Conservation (phyloP, 2,113 vertebrate species). For the Cheirogaleus medius region DNA sequence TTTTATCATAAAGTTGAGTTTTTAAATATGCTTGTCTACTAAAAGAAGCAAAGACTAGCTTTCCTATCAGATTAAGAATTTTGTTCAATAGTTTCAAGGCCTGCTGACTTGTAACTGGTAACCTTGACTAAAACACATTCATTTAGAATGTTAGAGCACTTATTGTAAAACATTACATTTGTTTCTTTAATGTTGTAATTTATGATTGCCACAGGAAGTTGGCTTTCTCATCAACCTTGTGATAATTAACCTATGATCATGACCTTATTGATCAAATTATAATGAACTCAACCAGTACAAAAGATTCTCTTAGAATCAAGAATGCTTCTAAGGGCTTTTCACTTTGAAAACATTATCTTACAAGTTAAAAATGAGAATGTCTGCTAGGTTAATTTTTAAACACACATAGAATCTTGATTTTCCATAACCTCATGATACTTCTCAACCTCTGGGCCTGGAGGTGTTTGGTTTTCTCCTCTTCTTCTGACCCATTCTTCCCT, state of each 20-base stretch:
- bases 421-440: not conserved
- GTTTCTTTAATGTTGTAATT: conserved; percentile 60
- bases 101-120: conserved; percentile 23
- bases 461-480: not conserved
- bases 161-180: conserved; percentile 39
- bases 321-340: conserved; percentile 38
- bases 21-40: conserved; percentile 27
- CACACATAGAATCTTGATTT: conserved; percentile 37
- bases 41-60: conserved; percentile 35
- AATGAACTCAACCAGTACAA: conserved; percentile 54
- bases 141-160: conserved; percentile 26
- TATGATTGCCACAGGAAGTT: conserved; percentile 58
- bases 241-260: conserved; percentile 59
- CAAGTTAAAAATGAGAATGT: conserved; percentile 31
- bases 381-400: conserved; percentile 58
- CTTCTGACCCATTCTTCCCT: not conserved
- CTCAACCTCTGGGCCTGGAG: not conserved
- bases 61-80: not conserved
- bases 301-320: conserved; percentile 51
- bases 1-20: conserved; percentile 26
- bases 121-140: conserved; percentile 39
- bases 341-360: conserved; percentile 54
- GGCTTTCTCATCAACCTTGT: conserved; percentile 56
- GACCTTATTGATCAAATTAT: conserved; percentile 67
- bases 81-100: conserved; percentile 29